Evolutionary conservation across 2,888 invertebrate genomes (phyloP).

Genomic region (Calephelis perditalis): DNA sequence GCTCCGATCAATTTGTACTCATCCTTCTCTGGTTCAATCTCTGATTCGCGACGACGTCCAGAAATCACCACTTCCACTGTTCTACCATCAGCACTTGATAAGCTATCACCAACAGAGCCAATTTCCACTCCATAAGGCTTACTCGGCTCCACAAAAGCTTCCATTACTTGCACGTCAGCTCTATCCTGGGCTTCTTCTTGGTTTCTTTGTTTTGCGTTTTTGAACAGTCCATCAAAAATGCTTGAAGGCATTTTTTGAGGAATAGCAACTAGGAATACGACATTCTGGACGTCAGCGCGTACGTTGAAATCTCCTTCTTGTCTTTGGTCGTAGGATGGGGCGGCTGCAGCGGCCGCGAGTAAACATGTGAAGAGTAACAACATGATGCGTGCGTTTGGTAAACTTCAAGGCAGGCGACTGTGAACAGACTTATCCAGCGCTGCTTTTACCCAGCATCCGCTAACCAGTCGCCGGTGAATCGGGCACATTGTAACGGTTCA

Average conservation of each 20-base stretch:
- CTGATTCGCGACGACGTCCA: slow-evolving; percentile 47
- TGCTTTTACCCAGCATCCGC: slow-evolving; percentile 58
- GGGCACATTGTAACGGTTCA: slow-evolving; percentile 72
- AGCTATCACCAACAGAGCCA: slow-evolving; percentile 41
- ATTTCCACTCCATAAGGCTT: slow-evolving; percentile 85
- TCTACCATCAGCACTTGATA: slow-evolving; percentile 44
- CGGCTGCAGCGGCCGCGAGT: slow-evolving; percentile 46
- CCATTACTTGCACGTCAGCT: slow-evolving; percentile 63
- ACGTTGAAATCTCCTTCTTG: slow-evolving; percentile 88
- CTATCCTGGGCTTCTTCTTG: slow-evolving; percentile 46
- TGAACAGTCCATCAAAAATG: slow-evolving; percentile 37
- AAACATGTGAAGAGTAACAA: slow-evolving; percentile 44
- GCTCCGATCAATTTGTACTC: slow-evolving; percentile 81
- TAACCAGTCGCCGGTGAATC: slow-evolving; percentile 68
- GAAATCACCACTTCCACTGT: slow-evolving; percentile 61
- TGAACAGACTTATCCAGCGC: slow-evolving; percentile 49
- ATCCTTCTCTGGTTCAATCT: slow-evolving; percentile 39
- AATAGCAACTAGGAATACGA: slow-evolving; percentile 82
- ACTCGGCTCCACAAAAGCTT: slow-evolving; percentile 81
- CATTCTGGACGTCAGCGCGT: slow-evolving; percentile 85
- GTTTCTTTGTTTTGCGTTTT: slow-evolving; percentile 33
- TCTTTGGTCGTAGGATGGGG: slow-evolving; percentile 80
- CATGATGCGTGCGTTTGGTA: slow-evolving; percentile 56
- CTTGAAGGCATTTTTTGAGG: slow-evolving; percentile 50
- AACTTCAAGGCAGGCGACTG: slow-evolving; percentile 52